These are phyloP conservation scores for Sebastes minor DNA, from an alignment of 2,797 vertebrate species.

Conservation along the genomic window DNA sequence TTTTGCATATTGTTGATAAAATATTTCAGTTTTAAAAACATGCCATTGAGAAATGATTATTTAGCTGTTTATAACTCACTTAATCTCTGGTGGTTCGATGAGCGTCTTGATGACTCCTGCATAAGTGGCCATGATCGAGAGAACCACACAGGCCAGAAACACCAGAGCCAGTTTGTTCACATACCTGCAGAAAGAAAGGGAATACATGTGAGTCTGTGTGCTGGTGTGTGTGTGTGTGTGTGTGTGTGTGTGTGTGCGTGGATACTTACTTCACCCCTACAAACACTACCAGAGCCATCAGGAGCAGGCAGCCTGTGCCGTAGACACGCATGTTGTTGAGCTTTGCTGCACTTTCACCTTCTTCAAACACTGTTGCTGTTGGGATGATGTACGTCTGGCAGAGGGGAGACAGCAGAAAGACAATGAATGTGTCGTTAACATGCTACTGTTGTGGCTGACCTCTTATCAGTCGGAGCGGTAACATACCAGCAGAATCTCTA, in stretches of 20 bases:
- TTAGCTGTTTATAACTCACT: constrained; percentile 78
- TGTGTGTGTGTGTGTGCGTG: not conserved
- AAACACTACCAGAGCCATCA: constrained; percentile 95
- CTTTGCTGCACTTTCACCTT: constrained; percentile 52
- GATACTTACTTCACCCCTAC: constrained; percentile 89
- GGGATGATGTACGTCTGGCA: constrained; percentile 91
- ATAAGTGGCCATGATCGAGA: constrained; percentile 95
- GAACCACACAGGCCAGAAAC: constrained; percentile 93
- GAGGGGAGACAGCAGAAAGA: not conserved
- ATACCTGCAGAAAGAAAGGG: constrained; percentile 72
- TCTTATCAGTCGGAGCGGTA: not conserved
- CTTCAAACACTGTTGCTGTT: constrained; percentile 77
- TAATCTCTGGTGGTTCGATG: constrained; percentile 85
- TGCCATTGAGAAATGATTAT: not conserved
- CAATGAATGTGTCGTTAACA: not conserved
- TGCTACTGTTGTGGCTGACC: not conserved
- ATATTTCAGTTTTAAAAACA: not conserved
- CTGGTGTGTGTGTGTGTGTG: not conserved
- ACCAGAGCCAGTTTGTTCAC: constrained; percentile 96
- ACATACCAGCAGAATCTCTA: constrained; percentile 93
- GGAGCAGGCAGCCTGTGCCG: constrained; percentile 87
- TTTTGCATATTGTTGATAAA: not conserved
- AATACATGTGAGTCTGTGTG: not conserved
- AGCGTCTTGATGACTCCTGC: constrained; percentile 91
- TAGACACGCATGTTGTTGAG: constrained; percentile 91